Evolutionary conservation across 2,797 vertebrate genomes (phyloP).

Genomic region (Falco rusticolus): DNA sequence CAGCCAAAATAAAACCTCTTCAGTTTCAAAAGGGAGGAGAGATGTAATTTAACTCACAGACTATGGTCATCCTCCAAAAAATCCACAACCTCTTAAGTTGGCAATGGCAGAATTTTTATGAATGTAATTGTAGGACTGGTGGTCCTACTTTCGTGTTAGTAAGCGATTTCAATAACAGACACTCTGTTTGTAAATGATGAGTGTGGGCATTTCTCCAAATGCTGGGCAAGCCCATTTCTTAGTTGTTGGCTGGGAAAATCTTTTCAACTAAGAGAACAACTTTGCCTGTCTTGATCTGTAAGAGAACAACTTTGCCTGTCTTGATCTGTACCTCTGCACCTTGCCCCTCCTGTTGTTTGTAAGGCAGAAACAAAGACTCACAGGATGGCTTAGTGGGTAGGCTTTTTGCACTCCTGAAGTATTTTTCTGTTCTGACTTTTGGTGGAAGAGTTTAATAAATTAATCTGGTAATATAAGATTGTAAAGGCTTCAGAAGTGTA

Average conservation of each 20-base stretch:
- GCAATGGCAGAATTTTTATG: background rate
- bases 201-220: background rate
- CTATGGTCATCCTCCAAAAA: background rate
- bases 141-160: background rate
- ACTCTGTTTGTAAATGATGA: background rate
- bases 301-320: background rate
- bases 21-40: background rate
- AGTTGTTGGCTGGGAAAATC: background rate
- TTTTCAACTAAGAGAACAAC: background rate
- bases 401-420: background rate
- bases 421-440: background rate
- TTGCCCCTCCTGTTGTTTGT: accelerated
- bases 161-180: background rate
- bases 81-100: background rate
- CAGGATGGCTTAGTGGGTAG: background rate
- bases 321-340: background rate
- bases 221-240: background rate
- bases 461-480: background rate
- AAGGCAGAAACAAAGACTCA: background rate
- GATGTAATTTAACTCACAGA: background rate
- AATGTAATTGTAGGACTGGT: background rate
- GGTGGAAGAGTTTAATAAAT: background rate
- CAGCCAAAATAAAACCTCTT: background rate
- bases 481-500: background rate
- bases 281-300: background rate